These are phyloP conservation scores for Cynaeus angustus DNA, from an alignment of 2,888 invertebrate species.

Conservation along the genomic window DNA sequence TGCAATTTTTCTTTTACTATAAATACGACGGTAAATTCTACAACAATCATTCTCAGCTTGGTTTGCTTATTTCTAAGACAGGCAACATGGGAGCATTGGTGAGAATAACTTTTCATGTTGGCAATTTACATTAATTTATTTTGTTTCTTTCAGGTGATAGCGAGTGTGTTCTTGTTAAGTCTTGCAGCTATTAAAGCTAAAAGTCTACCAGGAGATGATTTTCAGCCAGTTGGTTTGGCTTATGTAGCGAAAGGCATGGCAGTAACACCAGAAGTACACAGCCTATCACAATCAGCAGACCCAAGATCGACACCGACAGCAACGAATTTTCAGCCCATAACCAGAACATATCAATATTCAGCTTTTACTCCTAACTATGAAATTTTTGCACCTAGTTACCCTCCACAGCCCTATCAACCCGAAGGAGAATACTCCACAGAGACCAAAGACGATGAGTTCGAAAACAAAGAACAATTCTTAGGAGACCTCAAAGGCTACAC, in stretches of 20 bases:
- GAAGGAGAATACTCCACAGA: constrained; percentile 38
- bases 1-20: constrained; percentile 21
- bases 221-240: constrained; percentile 6
- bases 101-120: constrained; percentile 23
- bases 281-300: constrained; percentile 46
- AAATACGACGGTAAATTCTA: constrained; percentile 21
- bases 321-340: constrained; percentile 46
- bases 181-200: constrained; percentile 22
- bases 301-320: constrained; percentile 26
- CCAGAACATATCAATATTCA: constrained; percentile 22
- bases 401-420: neutral
- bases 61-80: constrained; percentile 47
- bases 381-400: constrained; percentile 16
- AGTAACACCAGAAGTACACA: constrained; percentile 25
- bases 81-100: constrained; percentile 58
- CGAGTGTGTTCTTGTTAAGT: constrained; percentile 52
- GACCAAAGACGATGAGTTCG: constrained; percentile 41
- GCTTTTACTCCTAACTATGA: constrained; percentile 22
- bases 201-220: constrained; percentile 3
- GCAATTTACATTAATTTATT: constrained; percentile 13
- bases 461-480: constrained; percentile 43
- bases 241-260: constrained; percentile 23
- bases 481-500: constrained; percentile 55
- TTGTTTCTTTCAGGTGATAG: constrained; percentile 48
- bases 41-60: constrained; percentile 54